phyloP scores from a whole-genome alignment of 2,888 invertebrate genomes.

The Pristionchus fissidentatus region DNA sequence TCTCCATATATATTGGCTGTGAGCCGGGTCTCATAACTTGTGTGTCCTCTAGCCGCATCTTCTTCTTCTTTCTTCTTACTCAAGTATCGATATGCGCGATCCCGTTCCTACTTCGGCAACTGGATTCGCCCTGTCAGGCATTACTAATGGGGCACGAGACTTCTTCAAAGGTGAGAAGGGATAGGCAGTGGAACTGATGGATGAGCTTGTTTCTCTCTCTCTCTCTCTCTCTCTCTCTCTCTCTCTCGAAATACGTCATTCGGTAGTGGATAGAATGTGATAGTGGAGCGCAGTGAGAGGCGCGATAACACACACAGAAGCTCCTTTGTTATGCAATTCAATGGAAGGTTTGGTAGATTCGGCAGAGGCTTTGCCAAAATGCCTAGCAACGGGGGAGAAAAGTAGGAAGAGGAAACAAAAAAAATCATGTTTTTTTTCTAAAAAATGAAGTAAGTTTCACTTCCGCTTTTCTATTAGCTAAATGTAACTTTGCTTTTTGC shows the following conservation, averaged over 20 bases:
- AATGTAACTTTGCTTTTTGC: neutral
- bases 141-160: constrained; percentile 40
- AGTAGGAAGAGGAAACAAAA: no score
- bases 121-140: constrained; percentile 38
- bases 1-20: neutral
- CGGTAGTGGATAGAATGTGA: no score
- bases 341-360: no score
- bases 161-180: constrained; percentile 45
- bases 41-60: neutral
- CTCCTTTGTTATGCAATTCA: no score
- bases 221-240: neutral
- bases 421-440: no score
- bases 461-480: no score
- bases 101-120: constrained; percentile 35
- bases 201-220: constrained; percentile 21
- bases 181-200: neutral
- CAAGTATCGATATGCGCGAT: constrained; percentile 39
- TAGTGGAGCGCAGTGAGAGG: no score
- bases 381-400: no score
- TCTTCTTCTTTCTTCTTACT: neutral
- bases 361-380: no score
- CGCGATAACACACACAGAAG: no score
- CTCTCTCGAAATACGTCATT: no score
- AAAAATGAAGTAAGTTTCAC: no score
- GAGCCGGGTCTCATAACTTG: constrained; percentile 22